Evolutionary conservation across 2,113 vertebrate species (phyloP).

Genomic region (Corydoras maculifer): DNA sequence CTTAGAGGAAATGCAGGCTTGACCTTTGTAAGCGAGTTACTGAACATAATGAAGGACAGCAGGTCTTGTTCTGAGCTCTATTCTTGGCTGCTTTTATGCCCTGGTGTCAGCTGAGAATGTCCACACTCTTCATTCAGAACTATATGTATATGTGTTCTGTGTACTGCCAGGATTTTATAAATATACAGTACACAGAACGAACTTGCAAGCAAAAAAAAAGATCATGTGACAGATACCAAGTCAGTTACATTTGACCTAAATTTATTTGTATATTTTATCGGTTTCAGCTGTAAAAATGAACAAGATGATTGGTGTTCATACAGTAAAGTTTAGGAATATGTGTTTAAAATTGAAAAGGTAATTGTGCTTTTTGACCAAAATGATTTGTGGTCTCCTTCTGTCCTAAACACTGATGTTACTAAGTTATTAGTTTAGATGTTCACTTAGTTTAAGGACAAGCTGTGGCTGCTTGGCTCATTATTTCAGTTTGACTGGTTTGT

Average conservation of each 20-base stretch:
- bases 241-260: neutral
- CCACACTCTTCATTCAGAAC: conserved; percentile 10
- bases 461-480: no score
- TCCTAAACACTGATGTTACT: no score
- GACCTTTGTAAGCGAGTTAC: neutral
- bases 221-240: neutral
- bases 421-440: no score
- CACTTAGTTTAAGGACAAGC: no score
- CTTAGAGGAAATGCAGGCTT: neutral
- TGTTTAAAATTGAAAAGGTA: no score
- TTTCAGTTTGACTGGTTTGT: no score
- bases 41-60: conserved; percentile 10
- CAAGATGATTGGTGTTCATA: no score
- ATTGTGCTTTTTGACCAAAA: no score
- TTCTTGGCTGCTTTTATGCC: conserved; percentile 18
- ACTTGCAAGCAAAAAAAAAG: neutral
- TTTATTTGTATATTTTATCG: neutral
- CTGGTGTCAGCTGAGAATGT: conserved; percentile 26
- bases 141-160: neutral
- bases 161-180: neutral
- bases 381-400: no score
- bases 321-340: no score
- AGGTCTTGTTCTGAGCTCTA: conserved; percentile 12
- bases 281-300: neutral
- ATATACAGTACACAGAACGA: neutral